These are phyloP conservation scores for Ambastaia sidthimunki DNA, from an alignment of 2,797 vertebrate species.

Conservation along the genomic window DNA sequence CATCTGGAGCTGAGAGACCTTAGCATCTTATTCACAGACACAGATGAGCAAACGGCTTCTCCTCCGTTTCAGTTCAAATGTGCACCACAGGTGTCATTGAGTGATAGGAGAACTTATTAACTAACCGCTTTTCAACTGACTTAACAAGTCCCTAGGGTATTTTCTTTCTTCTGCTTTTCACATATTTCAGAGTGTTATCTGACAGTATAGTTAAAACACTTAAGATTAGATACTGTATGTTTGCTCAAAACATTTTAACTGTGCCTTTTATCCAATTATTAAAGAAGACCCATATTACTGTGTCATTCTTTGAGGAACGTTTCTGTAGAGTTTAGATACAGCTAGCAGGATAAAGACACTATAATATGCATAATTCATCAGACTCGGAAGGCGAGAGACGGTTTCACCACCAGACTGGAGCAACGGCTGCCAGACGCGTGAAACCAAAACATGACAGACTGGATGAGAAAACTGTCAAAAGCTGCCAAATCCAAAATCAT, in stretches of 20 bases:
- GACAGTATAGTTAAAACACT: neutral
- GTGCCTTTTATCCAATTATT: conserved; percentile 15
- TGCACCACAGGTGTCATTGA: conserved; percentile 1
- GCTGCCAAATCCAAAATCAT: conserved; percentile 44
- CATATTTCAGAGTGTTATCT: neutral
- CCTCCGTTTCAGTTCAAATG: neutral
- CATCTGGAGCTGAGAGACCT: conserved; percentile 85
- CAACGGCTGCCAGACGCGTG: conserved; percentile 17
- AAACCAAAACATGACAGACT: conserved; percentile 44
- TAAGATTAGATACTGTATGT: neutral
- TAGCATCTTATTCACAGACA: conserved; percentile 14
- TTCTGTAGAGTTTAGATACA: conserved; percentile 10
- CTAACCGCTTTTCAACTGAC: conserved; percentile 5
- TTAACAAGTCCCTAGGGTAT: neutral
- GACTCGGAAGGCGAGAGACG: neutral
- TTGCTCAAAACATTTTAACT: neutral
- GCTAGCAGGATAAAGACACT: too few species aligned
- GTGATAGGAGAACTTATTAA: conserved; percentile 11
- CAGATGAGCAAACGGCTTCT: neutral
- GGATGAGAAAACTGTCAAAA: conserved; percentile 53
- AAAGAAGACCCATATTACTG: neutral
- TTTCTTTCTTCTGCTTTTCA: neutral
- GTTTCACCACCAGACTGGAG: neutral
- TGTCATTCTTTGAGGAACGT: conserved; percentile 6
- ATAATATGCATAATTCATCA: conserved; percentile 36